Evolutionary conservation across 2,888 invertebrate genomes (phyloP).

Genomic region (Orgyia antiqua): DNA sequence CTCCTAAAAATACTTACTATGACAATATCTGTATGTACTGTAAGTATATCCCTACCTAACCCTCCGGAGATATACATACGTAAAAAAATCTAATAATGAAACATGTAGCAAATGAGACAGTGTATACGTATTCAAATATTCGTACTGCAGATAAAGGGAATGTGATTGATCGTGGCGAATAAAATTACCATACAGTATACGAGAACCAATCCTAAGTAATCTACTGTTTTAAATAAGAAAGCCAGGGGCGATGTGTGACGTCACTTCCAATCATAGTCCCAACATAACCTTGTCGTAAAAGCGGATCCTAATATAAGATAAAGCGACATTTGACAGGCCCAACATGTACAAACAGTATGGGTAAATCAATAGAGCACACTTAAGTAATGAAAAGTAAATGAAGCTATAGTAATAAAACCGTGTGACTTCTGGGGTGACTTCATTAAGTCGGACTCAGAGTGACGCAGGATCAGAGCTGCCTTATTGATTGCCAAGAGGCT

Average conservation of each 20-base stretch:
- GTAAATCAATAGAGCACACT: constrained; percentile 19
- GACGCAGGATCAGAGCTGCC: constrained; percentile 34
- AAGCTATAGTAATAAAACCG: constrained; percentile 13
- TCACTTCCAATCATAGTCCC: constrained; percentile 16
- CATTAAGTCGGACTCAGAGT: constrained; percentile 53
- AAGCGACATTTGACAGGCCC: constrained; percentile 11
- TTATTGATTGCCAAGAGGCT: constrained; percentile 40
- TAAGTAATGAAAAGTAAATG: constrained; percentile 23
- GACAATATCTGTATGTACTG: too few relatives aligned
- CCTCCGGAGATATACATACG: too few relatives aligned
- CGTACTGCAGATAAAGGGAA: too few relatives aligned
- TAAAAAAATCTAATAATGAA: too few relatives aligned
- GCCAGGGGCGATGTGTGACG: constrained; percentile 14
- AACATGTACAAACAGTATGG: constrained; percentile 14
- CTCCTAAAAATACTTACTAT: too few relatives aligned
- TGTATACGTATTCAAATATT: too few relatives aligned
- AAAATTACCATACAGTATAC: constrained; percentile 9
- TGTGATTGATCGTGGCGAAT: constrained; percentile 14
- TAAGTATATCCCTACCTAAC: too few relatives aligned
- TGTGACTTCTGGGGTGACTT: constrained; percentile 30
- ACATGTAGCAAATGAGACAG: too few relatives aligned
- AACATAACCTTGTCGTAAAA: constrained; percentile 16
- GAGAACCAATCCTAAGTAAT: constrained; percentile 12
- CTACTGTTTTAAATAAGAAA: constrained; percentile 17
- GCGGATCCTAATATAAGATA: constrained; percentile 13